Conservation (phyloP, 2,888 invertebrate species). For the Brenthis ino region DNA sequence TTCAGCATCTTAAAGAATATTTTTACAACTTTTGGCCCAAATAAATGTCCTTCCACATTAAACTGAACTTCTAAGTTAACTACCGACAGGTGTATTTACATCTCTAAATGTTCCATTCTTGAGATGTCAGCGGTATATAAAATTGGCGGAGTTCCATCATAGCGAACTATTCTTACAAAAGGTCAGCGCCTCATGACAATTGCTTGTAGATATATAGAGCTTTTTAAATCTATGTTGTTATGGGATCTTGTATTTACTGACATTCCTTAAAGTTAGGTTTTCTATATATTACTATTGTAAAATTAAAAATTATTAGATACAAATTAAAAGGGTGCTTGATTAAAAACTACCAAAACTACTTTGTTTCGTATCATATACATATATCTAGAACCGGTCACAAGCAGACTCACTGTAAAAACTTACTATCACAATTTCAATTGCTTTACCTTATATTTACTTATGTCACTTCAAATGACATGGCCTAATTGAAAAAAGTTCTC, state of each 20-base stretch:
- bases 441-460: conserved; percentile 35
- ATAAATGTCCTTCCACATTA: neutral
- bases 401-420: neutral
- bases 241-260: no score
- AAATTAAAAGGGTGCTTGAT: no score
- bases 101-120: conserved; percentile 29
- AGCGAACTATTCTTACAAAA: conserved; percentile 37
- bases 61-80: neutral
- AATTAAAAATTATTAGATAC: no score
- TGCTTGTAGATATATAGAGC: conserved; percentile 16
- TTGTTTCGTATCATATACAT: no score
- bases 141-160: conserved; percentile 39
- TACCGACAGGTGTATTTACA: conserved; percentile 13
- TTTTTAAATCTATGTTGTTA: no score
- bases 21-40: neutral
- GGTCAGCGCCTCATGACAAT: conserved; percentile 37
- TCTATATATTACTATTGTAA: no score
- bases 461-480: conserved; percentile 38
- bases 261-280: no score
- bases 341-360: no score
- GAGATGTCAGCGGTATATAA: conserved; percentile 29
- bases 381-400: neutral
- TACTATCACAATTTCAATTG: conserved; percentile 17
- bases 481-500: conserved; percentile 41
- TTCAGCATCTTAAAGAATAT: no score